A percentile compares a stretch with the other conserved stretches of the same genome.
Evolutionary conservation across 2,113 vertebrate genomes (phyloP).

Genomic region (Mustela nigripes): DNA sequence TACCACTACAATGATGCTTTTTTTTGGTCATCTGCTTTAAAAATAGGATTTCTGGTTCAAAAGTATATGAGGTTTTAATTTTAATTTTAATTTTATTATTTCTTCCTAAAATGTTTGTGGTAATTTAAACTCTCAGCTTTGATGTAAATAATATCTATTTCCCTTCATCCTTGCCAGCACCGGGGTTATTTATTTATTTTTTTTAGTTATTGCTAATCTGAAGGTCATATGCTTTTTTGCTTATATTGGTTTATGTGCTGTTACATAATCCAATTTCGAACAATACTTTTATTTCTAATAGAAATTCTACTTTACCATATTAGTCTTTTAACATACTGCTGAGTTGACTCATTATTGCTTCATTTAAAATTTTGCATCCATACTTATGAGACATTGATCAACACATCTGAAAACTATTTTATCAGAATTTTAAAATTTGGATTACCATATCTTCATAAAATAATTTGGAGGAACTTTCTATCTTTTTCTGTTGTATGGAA

Average conservation of each 20-base stretch:
- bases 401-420: slow-evolving; percentile 10
- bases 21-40: background rate
- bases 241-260: background rate
- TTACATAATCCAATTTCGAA: background rate
- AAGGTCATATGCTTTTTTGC: background rate
- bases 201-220: background rate
- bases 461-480: background rate
- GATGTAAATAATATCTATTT: background rate
- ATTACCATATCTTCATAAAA: background rate
- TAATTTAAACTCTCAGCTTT: background rate
- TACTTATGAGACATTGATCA: background rate
- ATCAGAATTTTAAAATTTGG: background rate
- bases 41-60: background rate
- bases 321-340: background rate
- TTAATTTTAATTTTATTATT: background rate
- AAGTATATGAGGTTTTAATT: background rate
- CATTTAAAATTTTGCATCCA: background rate
- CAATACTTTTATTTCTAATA: background rate
- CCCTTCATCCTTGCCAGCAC: background rate
- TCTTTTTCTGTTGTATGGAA: background rate
- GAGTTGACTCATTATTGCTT: background rate
- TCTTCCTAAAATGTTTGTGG: background rate
- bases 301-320: slow-evolving; percentile 3
- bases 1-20: background rate
- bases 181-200: background rate